A percentile compares a stretch with the other conserved stretches of the same genome.
Evolutionary conservation across 2,797 vertebrate species (phyloP).

Genomic region (Trachops cirrhosus): DNA sequence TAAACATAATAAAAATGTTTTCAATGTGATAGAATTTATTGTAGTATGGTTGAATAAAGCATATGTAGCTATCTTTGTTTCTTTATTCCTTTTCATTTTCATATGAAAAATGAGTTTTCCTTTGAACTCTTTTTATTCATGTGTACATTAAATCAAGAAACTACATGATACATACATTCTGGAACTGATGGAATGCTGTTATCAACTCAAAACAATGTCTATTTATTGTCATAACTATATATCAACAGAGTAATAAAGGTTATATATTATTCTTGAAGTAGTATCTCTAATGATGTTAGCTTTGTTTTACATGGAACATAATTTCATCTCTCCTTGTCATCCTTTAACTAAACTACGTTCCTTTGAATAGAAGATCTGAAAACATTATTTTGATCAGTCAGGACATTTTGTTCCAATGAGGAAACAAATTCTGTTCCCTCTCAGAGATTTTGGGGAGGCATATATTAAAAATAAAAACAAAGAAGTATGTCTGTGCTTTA

Average conservation of each 20-base stretch:
- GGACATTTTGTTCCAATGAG: constrained; percentile 6
- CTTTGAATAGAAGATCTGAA: constrained; percentile 11
- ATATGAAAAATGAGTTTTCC: constrained; percentile 43
- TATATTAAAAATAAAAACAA: constrained; percentile 40
- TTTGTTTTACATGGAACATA: constrained; percentile 10
- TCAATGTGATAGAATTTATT: not conserved
- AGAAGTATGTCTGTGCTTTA: not conserved
- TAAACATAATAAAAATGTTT: constrained; percentile 53
- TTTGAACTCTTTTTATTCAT: constrained; percentile 35
- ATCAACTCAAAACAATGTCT: not conserved
- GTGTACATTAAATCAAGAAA: constrained; percentile 26
- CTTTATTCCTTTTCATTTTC: constrained; percentile 45
- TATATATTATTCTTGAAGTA: constrained; percentile 17
- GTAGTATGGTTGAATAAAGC: not conserved
- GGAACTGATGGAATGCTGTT: constrained; percentile 11
- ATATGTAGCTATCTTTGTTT: not conserved
- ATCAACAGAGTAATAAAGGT: constrained; percentile 9
- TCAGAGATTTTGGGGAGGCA: not conserved
- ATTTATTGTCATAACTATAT: constrained; percentile 34
- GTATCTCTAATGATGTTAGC: not conserved
- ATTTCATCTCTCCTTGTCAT: not conserved
- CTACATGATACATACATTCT: not conserved
- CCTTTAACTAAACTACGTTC: constrained; percentile 1
- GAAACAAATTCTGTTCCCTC: not conserved
- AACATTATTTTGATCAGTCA: constrained; percentile 29